Evolutionary conservation across 2,797 vertebrate genomes (phyloP).

Genomic region (Ctenochaetus hawaiiensis): DNA sequence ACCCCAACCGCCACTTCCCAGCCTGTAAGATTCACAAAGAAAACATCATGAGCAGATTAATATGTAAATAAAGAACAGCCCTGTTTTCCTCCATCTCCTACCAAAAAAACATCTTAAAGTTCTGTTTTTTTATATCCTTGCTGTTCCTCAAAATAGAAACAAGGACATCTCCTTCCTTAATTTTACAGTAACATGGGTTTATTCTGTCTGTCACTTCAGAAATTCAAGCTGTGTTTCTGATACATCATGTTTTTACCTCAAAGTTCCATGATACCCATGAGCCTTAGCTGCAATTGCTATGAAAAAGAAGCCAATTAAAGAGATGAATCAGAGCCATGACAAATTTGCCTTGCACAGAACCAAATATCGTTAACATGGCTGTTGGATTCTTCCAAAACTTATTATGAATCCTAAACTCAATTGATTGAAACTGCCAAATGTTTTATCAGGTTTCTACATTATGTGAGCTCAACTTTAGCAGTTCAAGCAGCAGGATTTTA

Average conservation of each 20-base stretch:
- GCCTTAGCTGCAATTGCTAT: background rate
- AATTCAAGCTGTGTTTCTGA: background rate
- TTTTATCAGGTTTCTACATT: background rate
- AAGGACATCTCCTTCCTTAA: background rate
- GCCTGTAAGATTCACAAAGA: too few relatives aligned
- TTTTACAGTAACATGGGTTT: background rate
- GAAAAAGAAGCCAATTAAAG: background rate
- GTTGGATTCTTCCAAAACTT: background rate
- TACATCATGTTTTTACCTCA: background rate
- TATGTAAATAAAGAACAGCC: background rate
- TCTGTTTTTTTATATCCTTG: background rate
- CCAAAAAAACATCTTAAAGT: background rate
- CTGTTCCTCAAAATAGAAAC: background rate
- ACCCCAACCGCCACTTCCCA: too few relatives aligned
- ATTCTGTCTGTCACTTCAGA: background rate
- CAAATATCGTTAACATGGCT: background rate
- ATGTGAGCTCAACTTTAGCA: background rate
- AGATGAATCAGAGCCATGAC: background rate
- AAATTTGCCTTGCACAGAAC: background rate
- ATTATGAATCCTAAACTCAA: background rate
- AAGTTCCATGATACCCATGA: background rate
- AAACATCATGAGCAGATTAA: background rate
- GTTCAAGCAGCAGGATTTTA: background rate
- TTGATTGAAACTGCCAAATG: background rate
- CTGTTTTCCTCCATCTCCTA: background rate